These are phyloP conservation scores for Myiopsitta monachus DNA, from an alignment of 2,113 vertebrate species.

Conservation along the genomic window DNA sequence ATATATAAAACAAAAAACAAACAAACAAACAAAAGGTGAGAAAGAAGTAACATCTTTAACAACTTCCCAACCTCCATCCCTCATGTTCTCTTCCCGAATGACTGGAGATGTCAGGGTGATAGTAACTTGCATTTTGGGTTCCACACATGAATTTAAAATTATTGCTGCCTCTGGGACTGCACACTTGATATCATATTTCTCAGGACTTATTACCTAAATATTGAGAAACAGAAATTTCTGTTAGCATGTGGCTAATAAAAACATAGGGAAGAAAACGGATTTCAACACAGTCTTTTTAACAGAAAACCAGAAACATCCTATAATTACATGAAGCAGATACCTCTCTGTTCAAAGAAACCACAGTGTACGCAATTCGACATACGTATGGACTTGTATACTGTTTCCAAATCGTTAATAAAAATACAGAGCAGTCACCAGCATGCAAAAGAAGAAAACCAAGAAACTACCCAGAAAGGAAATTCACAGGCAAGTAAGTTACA, in stretches of 20 bases:
- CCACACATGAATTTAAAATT: constrained; percentile 88
- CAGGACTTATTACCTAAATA: constrained; percentile 89
- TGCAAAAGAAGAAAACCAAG: neutral
- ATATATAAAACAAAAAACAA: constrained; percentile 5
- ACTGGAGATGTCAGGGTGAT: constrained; percentile 96
- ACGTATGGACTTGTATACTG: neutral
- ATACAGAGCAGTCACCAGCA: neutral
- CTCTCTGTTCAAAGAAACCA: neutral
- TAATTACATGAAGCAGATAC: neutral
- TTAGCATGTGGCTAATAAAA: neutral
- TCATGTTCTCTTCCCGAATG: constrained; percentile 91
- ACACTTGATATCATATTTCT: constrained; percentile 95
- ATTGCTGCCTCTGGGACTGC: constrained; percentile 91
- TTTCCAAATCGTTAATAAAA: neutral
- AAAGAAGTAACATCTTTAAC: constrained; percentile 70
- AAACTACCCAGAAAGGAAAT: neutral
- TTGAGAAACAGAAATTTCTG: constrained; percentile 39
- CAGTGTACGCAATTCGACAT: neutral
- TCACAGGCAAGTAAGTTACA: neutral
- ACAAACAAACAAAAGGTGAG: neutral
- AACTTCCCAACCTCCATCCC: constrained; percentile 94
- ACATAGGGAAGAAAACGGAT: neutral
- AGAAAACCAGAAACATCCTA: neutral
- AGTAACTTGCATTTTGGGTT: constrained; percentile 98
- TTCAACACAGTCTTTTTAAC: neutral